Evolutionary conservation across 2,797 vertebrate genomes (phyloP), one percentile per base, ranked within the genome.

Genomic region (Bryconaethiops microstoma): DNA sequence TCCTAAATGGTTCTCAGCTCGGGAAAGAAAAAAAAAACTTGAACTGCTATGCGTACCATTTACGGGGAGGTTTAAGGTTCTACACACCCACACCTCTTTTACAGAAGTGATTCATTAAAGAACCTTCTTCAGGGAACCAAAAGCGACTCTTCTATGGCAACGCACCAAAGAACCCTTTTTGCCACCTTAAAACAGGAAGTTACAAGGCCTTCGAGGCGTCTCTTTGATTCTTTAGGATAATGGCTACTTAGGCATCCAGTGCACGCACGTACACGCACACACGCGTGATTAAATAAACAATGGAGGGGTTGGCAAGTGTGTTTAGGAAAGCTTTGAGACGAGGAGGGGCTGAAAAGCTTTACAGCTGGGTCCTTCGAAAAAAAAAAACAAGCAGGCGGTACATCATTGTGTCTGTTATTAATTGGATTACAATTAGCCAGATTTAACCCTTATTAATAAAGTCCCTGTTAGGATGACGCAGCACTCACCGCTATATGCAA

Each of bases 381-480:
- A 48, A 35, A 35, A 85, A 85, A 84, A 79, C 76, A 85, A 71
- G 84, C 72, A 65, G 83, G 74, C 60, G 45, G 80, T 86, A 86
- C 77, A 88, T 86, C 78, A 83, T 83, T 80, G 81, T 82, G 86
- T 82, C 86, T 77, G 78, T 82, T 89, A 89, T 88, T 89, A 89
- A 90, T 88, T 84, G 85, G 83, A 86, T 87, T 81, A 88, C 88
- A 88, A 89, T 90, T 88, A 89, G 82, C 83, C 78, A 88, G 78
- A 72, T 88, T 90, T 89, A 90, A 88, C 86, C 86, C 86, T 85
- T 86, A 88, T 89, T 88, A 90, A 86, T 82, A 81, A 78, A 75
- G 65, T 79, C 74, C 70, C 76, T 54, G n/a, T 78, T 78, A 74
- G 68, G 75, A 62, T 84, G 80, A 80, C 21, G 68, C 40, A 40